These are phyloP conservation scores for Clivina fossor DNA, from an alignment of 2,888 invertebrate species.

Conservation along the genomic window DNA sequence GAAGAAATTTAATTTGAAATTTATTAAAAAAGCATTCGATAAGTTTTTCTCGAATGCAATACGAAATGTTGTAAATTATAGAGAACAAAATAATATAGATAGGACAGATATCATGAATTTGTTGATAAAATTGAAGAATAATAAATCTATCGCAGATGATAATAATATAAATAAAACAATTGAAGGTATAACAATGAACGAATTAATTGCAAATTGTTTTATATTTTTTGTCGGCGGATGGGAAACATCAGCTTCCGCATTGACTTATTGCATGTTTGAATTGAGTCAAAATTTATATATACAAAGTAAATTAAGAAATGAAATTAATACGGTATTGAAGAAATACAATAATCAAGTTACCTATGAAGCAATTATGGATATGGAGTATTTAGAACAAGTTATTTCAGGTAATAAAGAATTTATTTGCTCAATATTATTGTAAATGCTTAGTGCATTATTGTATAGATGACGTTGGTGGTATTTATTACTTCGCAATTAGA, in stretches of 20 bases:
- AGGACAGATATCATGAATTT: constrained; percentile 19
- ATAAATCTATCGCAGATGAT: constrained; percentile 3
- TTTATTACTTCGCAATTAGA: too few relatives aligned
- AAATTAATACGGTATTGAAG: constrained; percentile 52
- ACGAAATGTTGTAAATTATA: constrained; percentile 1
- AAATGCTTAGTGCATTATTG: too few relatives aligned
- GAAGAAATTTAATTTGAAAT: neutral
- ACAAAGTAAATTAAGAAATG: constrained; percentile 54
- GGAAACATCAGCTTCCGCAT: constrained; percentile 62
- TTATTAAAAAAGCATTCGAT: neutral
- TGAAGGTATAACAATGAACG: constrained; percentile 56
- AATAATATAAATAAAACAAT: neutral
- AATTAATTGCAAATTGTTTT: constrained; percentile 60
- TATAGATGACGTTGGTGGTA: too few relatives aligned
- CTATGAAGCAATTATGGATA: constrained; percentile 3
- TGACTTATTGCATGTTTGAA: constrained; percentile 59
- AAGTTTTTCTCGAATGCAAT: constrained; percentile 13
- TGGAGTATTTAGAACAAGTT: constrained; percentile 20
- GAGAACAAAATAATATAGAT: constrained; percentile 14
- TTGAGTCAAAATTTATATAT: constrained; percentile 56
- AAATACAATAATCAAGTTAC: constrained; percentile 46
- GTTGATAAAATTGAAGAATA: constrained; percentile 16
- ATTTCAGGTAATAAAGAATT: constrained; percentile 13
- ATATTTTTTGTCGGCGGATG: constrained; percentile 64
- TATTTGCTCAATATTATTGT: neutral